Conservation (phyloP, 1,140 invertebrate species). For the Lanistes nyassanus region DNA sequence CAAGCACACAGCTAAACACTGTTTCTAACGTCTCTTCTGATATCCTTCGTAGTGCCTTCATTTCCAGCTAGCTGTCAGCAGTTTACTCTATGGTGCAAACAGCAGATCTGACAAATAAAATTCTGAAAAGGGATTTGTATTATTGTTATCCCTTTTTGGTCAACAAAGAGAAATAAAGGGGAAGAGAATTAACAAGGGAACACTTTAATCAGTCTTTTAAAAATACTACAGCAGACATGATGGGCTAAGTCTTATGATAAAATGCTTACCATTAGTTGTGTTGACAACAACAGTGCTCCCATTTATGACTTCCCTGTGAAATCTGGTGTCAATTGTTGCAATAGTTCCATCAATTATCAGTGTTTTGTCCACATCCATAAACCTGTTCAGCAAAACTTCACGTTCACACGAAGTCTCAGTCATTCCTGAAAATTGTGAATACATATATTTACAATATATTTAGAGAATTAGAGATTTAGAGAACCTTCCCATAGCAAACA, state of each 20-base stretch:
- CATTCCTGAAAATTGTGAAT: background rate
- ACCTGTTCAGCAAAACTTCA: background rate
- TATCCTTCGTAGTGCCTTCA: too few species aligned
- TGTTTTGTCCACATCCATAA: conserved; percentile 10
- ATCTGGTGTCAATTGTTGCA: conserved; percentile 1
- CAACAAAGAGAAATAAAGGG: too few species aligned
- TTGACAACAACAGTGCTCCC: background rate
- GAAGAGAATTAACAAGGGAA: too few species aligned
- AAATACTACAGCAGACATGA: background rate
- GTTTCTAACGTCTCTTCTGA: background rate
- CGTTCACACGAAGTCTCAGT: conserved; percentile 6
- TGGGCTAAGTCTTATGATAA: background rate
- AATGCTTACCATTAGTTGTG: background rate
- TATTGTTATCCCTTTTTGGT: too few species aligned
- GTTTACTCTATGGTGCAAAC: too few species aligned
- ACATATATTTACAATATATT: background rate
- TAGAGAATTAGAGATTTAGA: too few species aligned
- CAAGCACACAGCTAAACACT: background rate
- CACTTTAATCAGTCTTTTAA: background rate
- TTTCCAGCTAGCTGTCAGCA: too few species aligned
- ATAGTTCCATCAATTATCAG: conserved; percentile 10
- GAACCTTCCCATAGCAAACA: background rate
- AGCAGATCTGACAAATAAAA: too few species aligned
- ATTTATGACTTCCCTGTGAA: background rate
- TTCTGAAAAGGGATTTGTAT: too few species aligned